These are phyloP conservation scores for Fulmarus glacialis DNA, from an alignment of 2,113 vertebrate species.

Conservation along the genomic window DNA sequence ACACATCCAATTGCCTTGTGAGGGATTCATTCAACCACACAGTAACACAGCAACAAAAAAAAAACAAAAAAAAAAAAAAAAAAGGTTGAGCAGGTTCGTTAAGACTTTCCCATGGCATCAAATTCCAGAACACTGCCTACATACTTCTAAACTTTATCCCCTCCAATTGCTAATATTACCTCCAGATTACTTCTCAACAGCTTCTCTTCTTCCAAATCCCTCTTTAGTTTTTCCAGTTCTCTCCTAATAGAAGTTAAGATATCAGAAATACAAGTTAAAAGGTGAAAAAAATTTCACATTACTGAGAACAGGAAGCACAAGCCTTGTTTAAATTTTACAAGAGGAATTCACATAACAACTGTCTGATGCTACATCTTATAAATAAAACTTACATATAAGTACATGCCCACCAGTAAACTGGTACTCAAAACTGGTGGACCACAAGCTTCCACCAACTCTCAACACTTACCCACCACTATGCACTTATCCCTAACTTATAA, in stretches of 20 bases:
- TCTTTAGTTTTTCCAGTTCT: constrained; percentile 88
- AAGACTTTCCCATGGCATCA: background rate
- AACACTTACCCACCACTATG: background rate
- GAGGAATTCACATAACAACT: background rate
- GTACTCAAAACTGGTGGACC: background rate
- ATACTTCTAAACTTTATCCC: background rate
- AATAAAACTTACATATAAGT: background rate
- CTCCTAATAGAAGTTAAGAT: constrained; percentile 76
- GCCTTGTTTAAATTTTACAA: background rate
- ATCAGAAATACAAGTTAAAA: background rate
- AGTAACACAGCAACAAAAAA: background rate
- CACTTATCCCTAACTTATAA: background rate
- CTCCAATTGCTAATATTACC: constrained; percentile 71
- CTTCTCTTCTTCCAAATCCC: constrained; percentile 90
- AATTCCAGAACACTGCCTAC: background rate
- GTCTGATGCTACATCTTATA: background rate
- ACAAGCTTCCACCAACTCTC: background rate
- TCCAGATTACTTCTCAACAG: constrained; percentile 84
- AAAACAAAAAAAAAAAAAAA: too few relatives aligned
- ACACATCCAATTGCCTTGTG: background rate
- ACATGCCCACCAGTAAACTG: background rate
- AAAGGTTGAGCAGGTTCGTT: background rate
- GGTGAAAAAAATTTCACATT: background rate
- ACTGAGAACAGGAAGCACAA: background rate
- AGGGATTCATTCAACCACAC: background rate